A percentile compares a stretch with the other conserved stretches of the same genome.
phyloP scores from a whole-genome alignment of 2,113 vertebrate species.

The Phoenicopterus ruber region DNA sequence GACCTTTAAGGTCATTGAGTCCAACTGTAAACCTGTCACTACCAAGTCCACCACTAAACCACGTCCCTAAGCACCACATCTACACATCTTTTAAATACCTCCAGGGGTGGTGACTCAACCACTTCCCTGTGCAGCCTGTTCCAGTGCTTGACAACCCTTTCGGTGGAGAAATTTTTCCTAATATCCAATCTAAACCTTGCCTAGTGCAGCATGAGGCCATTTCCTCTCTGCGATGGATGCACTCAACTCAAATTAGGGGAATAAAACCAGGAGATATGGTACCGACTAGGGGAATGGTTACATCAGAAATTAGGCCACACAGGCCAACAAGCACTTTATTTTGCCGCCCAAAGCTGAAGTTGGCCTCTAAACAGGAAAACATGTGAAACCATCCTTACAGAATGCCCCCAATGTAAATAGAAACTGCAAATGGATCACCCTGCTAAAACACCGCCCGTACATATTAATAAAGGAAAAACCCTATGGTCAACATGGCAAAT shows the following conservation, averaged over 20 bases:
- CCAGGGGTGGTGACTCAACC: background rate
- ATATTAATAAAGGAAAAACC: no score
- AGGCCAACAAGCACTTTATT: background rate
- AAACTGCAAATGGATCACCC: no score
- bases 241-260: background rate
- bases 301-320: no score
- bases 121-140: background rate
- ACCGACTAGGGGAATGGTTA: background rate
- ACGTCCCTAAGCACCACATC: accelerated
- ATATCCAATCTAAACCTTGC: background rate
- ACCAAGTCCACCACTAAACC: background rate
- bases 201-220: accelerated
- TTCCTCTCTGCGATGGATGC: background rate
- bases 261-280: background rate
- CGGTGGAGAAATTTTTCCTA: background rate
- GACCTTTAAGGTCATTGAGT: background rate
- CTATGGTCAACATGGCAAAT: no score
- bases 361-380: background rate
- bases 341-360: background rate
- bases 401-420: no score
- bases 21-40: background rate
- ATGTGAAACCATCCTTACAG: no score
- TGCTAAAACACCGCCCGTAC: no score
- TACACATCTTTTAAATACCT: background rate
- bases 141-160: background rate